phyloP scores from a whole-genome alignment of 1,140 invertebrate species.

The Drosophila burlai region DNA sequence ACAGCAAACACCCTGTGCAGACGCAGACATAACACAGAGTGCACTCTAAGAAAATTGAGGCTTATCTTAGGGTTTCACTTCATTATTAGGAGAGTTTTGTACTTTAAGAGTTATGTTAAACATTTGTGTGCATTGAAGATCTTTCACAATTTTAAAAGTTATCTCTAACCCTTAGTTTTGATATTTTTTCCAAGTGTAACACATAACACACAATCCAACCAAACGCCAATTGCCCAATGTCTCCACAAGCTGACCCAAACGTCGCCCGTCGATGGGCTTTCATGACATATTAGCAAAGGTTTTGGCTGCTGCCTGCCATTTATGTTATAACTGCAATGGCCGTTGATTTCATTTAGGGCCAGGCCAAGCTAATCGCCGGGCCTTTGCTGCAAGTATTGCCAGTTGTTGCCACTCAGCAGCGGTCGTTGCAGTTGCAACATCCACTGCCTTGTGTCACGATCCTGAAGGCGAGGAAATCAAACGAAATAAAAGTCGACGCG shows the following conservation, averaged over 20 bases:
- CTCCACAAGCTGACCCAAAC: slow-evolving; percentile 28
- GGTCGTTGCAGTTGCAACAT: slow-evolving; percentile 35
- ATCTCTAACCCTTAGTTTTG: not conserved
- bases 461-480: slow-evolving; percentile 69
- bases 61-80: not conserved
- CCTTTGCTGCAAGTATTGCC: slow-evolving; percentile 17
- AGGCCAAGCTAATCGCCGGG: slow-evolving; percentile 40
- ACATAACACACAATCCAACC: slow-evolving; percentile 7
- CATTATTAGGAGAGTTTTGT: not conserved
- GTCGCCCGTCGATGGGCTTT: slow-evolving; percentile 24
- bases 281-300: slow-evolving; percentile 55
- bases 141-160: not conserved
- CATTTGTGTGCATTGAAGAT: not conserved
- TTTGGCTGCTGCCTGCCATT: slow-evolving; percentile 26
- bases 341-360: slow-evolving; percentile 54
- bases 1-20: slow-evolving; percentile 28
- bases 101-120: not conserved
- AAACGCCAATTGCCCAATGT: slow-evolving; percentile 48
- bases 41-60: not conserved
- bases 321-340: slow-evolving; percentile 48
- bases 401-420: slow-evolving; percentile 9
- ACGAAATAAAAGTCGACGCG: slow-evolving; percentile 36
- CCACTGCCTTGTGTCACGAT: slow-evolving; percentile 70
- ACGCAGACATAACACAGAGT: not conserved
- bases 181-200: not conserved